These are phyloP conservation scores for Pseudomyrmex cubaensis DNA, from an alignment of 1,140 invertebrate genomes.

Conservation along the genomic window DNA sequence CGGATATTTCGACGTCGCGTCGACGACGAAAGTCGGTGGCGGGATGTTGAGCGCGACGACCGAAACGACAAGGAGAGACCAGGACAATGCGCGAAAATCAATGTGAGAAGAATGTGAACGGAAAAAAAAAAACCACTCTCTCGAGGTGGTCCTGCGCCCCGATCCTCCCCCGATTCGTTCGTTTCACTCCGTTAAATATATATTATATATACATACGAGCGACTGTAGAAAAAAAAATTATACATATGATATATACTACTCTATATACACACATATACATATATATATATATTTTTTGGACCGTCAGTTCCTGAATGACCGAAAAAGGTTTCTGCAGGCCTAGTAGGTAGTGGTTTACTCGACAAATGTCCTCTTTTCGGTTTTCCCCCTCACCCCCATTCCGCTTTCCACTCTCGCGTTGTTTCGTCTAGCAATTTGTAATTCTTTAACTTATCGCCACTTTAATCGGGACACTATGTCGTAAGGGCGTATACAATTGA, in stretches of 20 bases:
- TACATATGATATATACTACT: constrained; percentile 29
- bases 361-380: constrained; percentile 8
- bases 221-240: constrained; percentile 37
- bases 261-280: constrained; percentile 55
- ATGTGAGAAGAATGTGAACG: constrained; percentile 32
- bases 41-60: constrained; percentile 27
- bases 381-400: not conserved
- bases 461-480: constrained; percentile 69
- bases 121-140: not conserved
- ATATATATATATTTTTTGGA: constrained; percentile 62
- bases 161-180: constrained; percentile 47
- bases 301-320: constrained; percentile 50
- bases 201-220: constrained; percentile 38
- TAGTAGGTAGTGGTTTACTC: constrained; percentile 26
- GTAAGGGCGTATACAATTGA: constrained; percentile 42
- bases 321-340: constrained; percentile 40
- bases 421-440: constrained; percentile 1
- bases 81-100: constrained; percentile 51
- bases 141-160: constrained; percentile 22
- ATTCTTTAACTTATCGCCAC: constrained; percentile 61
- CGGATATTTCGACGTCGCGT: constrained; percentile 32
- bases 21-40: constrained; percentile 25
- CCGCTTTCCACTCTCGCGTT: constrained; percentile 26
- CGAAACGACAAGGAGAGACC: not conserved
- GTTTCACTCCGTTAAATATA: constrained; percentile 46